Percentiles rank a stretch among this genome's conserved stretches.
These are phyloP conservation scores for Tolypeutes matacus DNA, from an alignment of 2,797 vertebrate species.

Conservation along the genomic window DNA sequence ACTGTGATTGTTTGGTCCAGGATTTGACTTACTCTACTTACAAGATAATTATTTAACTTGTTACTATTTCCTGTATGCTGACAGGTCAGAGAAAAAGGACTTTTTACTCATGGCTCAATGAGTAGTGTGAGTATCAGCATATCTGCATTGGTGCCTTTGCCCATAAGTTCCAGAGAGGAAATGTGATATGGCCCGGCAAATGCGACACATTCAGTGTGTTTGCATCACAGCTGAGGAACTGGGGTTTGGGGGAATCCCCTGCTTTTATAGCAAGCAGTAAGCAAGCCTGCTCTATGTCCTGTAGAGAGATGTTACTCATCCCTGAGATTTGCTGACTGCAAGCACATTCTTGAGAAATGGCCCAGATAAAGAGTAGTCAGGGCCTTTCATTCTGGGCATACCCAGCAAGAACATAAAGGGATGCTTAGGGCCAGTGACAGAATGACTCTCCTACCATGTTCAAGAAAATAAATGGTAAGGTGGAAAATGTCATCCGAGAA, in stretches of 20 bases:
- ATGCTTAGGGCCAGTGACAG: not conserved
- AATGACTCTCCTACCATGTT: not conserved
- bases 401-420: not conserved
- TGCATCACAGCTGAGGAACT: too few species aligned
- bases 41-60: not conserved
- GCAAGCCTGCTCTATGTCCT: not conserved
- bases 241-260: not conserved
- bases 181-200: not conserved
- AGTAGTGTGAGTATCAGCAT: too few species aligned
- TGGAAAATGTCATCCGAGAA: not conserved
- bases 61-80: not conserved
- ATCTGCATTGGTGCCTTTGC: not conserved
- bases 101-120: not conserved
- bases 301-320: not conserved
- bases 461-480: not conserved
- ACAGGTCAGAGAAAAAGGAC: not conserved
- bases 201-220: not conserved
- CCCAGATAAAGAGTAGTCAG: not conserved
- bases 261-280: not conserved
- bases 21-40: not conserved
- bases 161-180: not conserved
- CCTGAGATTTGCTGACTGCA: not conserved
- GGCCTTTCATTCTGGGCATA: not conserved
- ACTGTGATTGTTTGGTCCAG: not conserved
- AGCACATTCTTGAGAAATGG: not conserved